Evolutionary conservation across 2,797 vertebrate species (phyloP).

Genomic region (Ptychadena robeensis): DNA sequence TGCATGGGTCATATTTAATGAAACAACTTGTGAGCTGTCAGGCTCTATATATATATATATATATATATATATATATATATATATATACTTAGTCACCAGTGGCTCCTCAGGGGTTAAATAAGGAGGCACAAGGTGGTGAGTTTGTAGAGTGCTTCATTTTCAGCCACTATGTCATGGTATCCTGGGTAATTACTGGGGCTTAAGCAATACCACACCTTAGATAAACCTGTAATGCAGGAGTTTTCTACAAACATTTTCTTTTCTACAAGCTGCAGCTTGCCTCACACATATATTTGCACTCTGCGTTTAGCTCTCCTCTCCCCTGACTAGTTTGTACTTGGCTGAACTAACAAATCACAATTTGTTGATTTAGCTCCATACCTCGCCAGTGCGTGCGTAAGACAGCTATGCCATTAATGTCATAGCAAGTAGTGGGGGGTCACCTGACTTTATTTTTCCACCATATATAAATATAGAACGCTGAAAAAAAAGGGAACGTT

Average conservation of each 20-base stretch:
- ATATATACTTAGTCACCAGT: slow-evolving; percentile 29
- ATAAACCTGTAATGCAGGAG: slow-evolving; percentile 88
- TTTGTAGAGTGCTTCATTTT: slow-evolving; percentile 72
- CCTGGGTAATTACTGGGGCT: slow-evolving; percentile 86
- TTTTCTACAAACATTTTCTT: slow-evolving; percentile 91
- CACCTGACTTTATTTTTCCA: slow-evolving; percentile 59
- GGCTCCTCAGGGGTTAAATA: slow-evolving; percentile 65
- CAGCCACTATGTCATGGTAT: slow-evolving; percentile 77
- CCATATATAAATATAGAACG: slow-evolving; percentile 43
- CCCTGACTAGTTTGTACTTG: slow-evolving; percentile 78
- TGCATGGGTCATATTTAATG: too few relatives aligned
- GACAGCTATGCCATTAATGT: slow-evolving; percentile 65
- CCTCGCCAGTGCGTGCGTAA: slow-evolving; percentile 68
- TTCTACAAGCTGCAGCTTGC: slow-evolving; percentile 89
- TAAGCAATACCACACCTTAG: slow-evolving; percentile 92
- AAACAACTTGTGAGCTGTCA: neutral
- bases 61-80: neutral
- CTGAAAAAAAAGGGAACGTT: slow-evolving; percentile 35
- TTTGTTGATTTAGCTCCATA: slow-evolving; percentile 76
- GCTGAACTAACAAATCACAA: slow-evolving; percentile 77
- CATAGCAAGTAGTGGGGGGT: slow-evolving; percentile 54
- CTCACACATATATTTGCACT: slow-evolving; percentile 74
- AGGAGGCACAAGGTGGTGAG: slow-evolving; percentile 70
- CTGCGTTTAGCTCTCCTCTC: slow-evolving; percentile 74
- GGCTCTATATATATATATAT: neutral